Evolutionary conservation across 2,113 vertebrate genomes (phyloP).

Genomic region (Trichechus manatus): DNA sequence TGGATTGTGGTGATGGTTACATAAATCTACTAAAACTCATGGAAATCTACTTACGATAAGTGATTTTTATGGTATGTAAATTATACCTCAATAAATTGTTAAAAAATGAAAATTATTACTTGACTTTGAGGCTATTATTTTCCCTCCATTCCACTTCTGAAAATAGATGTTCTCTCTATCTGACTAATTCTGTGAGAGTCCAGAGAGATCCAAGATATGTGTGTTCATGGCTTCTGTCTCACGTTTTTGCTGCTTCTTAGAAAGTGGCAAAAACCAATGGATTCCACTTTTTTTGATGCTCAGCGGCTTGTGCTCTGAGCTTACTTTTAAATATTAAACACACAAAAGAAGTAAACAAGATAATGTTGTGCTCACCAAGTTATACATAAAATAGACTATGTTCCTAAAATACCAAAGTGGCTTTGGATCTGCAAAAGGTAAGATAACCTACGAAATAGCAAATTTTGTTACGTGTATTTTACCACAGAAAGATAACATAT

Average conservation of each 20-base stretch:
- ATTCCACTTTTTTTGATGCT: background rate
- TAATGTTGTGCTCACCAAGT: background rate
- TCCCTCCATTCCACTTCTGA: background rate
- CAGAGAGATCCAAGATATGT: background rate
- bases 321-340: constrained; percentile 12
- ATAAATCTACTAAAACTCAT: background rate
- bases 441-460: background rate
- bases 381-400: background rate
- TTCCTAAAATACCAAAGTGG: background rate
- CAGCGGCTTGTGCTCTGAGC: background rate
- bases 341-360: background rate
- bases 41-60: background rate
- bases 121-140: background rate
- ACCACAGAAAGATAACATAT: no score
- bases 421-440: background rate
- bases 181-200: background rate
- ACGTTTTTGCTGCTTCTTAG: background rate
- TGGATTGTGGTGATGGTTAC: no score
- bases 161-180: background rate
- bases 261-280: background rate
- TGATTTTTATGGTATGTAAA: background rate
- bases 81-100: background rate
- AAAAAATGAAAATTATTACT: background rate
- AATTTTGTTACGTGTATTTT: no score
- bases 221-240: background rate